phyloP scores from a whole-genome alignment of 2,888 invertebrate genomes.

The Anaspis maculata region DNA sequence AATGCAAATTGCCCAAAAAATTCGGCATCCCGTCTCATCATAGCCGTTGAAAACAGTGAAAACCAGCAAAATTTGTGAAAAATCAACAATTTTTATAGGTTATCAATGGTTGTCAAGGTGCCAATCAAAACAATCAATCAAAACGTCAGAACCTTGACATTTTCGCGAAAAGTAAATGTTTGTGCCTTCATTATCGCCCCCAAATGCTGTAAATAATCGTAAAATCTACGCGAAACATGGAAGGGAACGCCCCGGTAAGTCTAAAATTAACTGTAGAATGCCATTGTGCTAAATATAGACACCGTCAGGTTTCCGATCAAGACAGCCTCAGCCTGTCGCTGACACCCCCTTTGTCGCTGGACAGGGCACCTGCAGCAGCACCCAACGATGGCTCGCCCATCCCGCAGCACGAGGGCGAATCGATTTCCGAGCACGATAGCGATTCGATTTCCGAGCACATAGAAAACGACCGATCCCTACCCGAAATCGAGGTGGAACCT shows the following conservation, averaged over 20 bases:
- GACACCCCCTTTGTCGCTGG: slow-evolving; percentile 11
- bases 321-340: slow-evolving; percentile 9
- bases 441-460: slow-evolving; percentile 19
- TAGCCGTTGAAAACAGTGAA: no score
- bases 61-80: no score
- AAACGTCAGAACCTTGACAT: neutral
- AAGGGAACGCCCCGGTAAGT: slow-evolving; percentile 1
- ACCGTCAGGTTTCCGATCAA: slow-evolving; percentile 5
- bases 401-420: neutral
- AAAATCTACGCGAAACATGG: neutral
- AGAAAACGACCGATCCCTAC: slow-evolving; percentile 39
- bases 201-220: neutral
- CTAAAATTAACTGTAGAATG: slow-evolving; percentile 7
- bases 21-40: no score
- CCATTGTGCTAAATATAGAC: slow-evolving; percentile 6
- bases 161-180: neutral
- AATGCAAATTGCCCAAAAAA: no score
- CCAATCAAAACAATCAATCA: slow-evolving; percentile 1
- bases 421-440: neutral
- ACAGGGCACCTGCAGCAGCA: no score
- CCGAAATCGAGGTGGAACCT: slow-evolving; percentile 33
- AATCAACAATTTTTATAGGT: no score
- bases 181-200: no score
- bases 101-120: slow-evolving; percentile 1
- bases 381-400: neutral